A percentile compares a stretch with the other conserved stretches of the same genome.
phyloP scores from a whole-genome alignment of 2,888 invertebrate genomes.

The Dicroscelio sp. region DNA sequence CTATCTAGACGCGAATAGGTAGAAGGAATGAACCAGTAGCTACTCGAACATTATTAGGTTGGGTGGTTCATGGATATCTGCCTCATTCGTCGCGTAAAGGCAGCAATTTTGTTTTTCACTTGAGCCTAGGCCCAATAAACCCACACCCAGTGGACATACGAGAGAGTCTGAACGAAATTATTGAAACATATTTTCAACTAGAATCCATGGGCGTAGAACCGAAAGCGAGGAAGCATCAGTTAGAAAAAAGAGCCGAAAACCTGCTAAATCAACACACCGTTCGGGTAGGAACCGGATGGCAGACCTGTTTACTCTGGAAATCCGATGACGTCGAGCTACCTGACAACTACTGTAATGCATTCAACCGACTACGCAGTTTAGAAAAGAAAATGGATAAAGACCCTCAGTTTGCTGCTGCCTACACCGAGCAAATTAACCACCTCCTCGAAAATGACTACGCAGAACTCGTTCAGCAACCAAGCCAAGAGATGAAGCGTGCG shows the following conservation, averaged over 20 bases:
- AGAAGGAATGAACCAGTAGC: neutral
- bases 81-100: too few species aligned
- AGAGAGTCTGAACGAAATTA: neutral
- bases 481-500: neutral
- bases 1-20: neutral
- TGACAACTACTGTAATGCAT: neutral
- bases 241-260: conserved; percentile 7
- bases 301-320: conserved; percentile 66
- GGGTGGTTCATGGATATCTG: neutral
- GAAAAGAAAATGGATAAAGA: conserved; percentile 51
- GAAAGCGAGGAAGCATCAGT: neutral
- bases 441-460: conserved; percentile 50
- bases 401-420: conserved; percentile 14
- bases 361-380: conserved; percentile 17
- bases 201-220: conserved; percentile 35
- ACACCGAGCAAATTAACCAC: conserved; percentile 34
- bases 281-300: conserved; percentile 2
- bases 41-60: neutral
- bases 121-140: too few species aligned
- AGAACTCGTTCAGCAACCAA: neutral
- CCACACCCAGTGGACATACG: neutral
- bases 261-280: neutral
- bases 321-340: neutral
- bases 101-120: too few species aligned
- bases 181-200: conserved; percentile 13